Conservation (phyloP, 2,888 invertebrate species). For the Mesochorus sp. region DNA sequence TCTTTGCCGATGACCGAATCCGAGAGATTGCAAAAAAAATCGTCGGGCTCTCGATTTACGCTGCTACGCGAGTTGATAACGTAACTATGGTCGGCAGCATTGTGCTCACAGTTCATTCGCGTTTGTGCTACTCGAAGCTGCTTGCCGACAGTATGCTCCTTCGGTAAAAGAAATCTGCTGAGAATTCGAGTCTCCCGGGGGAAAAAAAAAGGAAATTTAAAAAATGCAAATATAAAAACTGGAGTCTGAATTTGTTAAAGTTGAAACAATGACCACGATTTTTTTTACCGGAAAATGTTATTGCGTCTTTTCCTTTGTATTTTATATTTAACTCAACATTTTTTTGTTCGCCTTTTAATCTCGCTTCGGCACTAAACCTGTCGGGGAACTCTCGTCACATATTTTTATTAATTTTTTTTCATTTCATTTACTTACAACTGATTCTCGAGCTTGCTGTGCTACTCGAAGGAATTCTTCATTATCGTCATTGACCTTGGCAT, state of each 20-base stretch:
- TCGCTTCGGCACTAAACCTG: too few species aligned
- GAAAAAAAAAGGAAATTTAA: background rate
- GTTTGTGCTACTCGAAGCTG: constrained; percentile 1
- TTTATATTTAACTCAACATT: background rate
- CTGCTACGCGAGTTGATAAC: constrained; percentile 23
- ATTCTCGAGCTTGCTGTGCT: background rate
- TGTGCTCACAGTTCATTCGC: background rate
- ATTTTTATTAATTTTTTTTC: too few species aligned
- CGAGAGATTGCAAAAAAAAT: background rate
- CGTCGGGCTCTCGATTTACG: background rate
- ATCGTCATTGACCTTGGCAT: constrained; percentile 41
- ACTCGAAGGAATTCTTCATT: background rate
- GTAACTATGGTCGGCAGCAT: constrained; percentile 15
- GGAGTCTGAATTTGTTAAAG: too few species aligned
- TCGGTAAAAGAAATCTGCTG: background rate
- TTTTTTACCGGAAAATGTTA: too few species aligned
- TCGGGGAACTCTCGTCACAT: background rate
- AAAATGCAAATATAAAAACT: too few species aligned
- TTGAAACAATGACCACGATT: too few species aligned
- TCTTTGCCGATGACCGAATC: constrained; percentile 34
- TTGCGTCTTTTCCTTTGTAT: background rate
- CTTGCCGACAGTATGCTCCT: constrained; percentile 39
- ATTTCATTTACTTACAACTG: background rate
- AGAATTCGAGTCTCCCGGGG: background rate
- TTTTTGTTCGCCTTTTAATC: too few species aligned